Evolutionary conservation across 2,797 vertebrate genomes (phyloP).

Genomic region (Myotis planiceps): DNA sequence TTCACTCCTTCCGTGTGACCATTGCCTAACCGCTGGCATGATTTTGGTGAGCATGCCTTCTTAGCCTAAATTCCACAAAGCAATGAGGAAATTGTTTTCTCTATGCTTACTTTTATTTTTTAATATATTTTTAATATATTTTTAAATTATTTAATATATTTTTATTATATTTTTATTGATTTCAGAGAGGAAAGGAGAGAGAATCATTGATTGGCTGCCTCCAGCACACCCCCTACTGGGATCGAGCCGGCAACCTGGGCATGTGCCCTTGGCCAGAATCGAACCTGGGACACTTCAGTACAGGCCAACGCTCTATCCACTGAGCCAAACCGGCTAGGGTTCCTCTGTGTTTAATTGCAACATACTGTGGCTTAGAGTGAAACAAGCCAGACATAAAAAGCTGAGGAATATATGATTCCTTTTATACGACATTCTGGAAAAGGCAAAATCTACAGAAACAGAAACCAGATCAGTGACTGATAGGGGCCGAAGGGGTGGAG

Average conservation of each 20-base stretch:
- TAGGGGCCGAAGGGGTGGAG: not conserved
- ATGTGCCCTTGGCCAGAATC: too few species aligned
- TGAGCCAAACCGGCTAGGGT: too few species aligned
- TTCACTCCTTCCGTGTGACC: not conserved
- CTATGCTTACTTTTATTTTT: too few species aligned
- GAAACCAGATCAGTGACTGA: not conserved
- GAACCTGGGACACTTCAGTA: too few species aligned
- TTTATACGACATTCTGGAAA: not conserved
- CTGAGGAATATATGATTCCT: not conserved
- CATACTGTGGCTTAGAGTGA: constrained; percentile 30
- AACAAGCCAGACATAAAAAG: constrained; percentile 22
- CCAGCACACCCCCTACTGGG: too few species aligned
- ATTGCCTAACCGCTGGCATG: not conserved
- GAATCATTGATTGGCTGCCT: too few species aligned
- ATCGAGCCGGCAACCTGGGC: too few species aligned
- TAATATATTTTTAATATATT: too few species aligned
- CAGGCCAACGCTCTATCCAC: too few species aligned
- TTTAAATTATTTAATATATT: too few species aligned
- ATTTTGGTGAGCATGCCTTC: not conserved
- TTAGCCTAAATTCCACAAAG: constrained; percentile 49
- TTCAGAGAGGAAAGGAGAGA: too few species aligned
- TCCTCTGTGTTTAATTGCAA: constrained; percentile 31
- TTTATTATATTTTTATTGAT: too few species aligned
- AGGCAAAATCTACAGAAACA: constrained; percentile 2
- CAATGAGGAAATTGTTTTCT: constrained; percentile 1